These are phyloP conservation scores for Pteromalus puparum DNA, from an alignment of 1,140 invertebrate species.

Conservation along the genomic window DNA sequence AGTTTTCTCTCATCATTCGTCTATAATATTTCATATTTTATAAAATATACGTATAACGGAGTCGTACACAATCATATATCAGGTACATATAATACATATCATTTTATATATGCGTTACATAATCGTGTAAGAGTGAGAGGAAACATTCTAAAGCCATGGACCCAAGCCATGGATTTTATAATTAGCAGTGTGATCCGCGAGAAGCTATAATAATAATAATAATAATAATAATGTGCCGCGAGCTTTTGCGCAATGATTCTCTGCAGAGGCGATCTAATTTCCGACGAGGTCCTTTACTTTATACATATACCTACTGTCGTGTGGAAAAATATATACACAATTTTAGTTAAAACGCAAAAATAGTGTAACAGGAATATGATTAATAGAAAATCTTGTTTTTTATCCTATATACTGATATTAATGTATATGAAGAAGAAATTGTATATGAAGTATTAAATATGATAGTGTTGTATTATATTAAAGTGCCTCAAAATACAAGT, in stretches of 20 bases:
- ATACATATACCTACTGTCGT: no score
- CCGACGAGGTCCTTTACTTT: constrained; percentile 60
- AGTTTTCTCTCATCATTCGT: constrained; percentile 48
- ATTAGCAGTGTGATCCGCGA: constrained; percentile 62
- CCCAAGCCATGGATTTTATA: constrained; percentile 72
- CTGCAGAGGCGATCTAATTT: constrained; percentile 42
- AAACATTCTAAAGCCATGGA: constrained; percentile 65
- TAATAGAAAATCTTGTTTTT: no score
- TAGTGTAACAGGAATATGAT: no score
- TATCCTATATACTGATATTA: not conserved
- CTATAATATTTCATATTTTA: constrained; percentile 4
- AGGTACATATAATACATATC: not conserved
- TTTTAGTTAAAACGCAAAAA: no score
- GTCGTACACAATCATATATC: constrained; percentile 45
- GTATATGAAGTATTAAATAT: no score
- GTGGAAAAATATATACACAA: not conserved
- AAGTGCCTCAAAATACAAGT: no score
- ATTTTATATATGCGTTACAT: constrained; percentile 22
- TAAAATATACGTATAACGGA: constrained; percentile 29
- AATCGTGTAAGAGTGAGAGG: constrained; percentile 58
- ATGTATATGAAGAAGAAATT: not conserved
- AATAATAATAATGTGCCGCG: constrained; percentile 52
- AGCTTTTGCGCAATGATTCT: constrained; percentile 50
- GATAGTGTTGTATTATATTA: no score
- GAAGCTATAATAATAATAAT: constrained; percentile 39